Percentiles rank a stretch among this genome's conserved stretches.
Conservation (phyloP, 2,113 vertebrate species). For the Amblyornis subalaris region DNA sequence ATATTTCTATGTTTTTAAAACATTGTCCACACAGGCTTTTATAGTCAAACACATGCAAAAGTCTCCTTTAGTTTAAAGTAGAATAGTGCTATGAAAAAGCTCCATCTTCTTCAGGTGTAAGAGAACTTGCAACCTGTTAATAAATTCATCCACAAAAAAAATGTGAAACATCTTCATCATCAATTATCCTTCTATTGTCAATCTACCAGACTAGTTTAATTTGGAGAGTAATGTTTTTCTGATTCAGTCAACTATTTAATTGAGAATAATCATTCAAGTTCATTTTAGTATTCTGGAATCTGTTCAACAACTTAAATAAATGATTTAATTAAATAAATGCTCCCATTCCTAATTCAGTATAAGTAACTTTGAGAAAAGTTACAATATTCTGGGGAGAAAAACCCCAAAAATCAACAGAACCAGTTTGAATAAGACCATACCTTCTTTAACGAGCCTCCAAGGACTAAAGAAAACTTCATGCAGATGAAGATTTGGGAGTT, state of each 20-base stretch:
- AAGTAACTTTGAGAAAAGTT: not conserved
- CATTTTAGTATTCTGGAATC: not conserved
- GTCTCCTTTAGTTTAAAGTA: not conserved
- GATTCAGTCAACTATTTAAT: not conserved
- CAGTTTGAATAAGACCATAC: conserved; percentile 61
- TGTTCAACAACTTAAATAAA: not conserved
- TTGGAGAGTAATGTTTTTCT: not conserved
- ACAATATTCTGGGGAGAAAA: not conserved
- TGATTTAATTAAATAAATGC: not conserved
- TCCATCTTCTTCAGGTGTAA: not conserved
- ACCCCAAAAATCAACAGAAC: not conserved
- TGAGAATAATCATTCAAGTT: not conserved
- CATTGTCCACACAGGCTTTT: not conserved
- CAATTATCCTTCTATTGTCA: not conserved
- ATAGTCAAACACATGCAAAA: not conserved
- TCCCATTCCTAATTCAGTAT: not conserved
- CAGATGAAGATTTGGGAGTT: conserved; percentile 75
- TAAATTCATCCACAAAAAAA: not conserved
- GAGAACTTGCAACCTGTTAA: not conserved
- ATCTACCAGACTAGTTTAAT: not conserved
- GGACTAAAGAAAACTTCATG: conserved; percentile 88
- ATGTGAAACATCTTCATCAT: not conserved
- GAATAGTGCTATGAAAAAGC: not conserved
- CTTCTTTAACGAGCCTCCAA: conserved; percentile 90
- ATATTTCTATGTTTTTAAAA: not conserved